Evolutionary conservation across 2,797 vertebrate genomes (phyloP).

Genomic region (Mergus octosetaceus): DNA sequence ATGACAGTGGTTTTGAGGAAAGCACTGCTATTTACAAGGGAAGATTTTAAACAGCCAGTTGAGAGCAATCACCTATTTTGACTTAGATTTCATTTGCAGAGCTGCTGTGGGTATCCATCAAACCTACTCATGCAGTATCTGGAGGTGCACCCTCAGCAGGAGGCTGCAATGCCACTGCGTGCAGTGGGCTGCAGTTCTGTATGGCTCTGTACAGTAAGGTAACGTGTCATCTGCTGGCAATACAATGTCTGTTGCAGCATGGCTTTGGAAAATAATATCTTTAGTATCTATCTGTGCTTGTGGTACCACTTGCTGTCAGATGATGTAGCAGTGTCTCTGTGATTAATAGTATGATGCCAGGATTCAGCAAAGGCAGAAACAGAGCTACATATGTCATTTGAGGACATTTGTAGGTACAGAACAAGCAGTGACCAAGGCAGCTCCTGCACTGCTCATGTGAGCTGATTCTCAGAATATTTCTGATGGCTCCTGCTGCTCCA

Average conservation of each 20-base stretch:
- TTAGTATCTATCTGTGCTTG: not conserved
- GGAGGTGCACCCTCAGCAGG: not conserved
- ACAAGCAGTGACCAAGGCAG: not conserved
- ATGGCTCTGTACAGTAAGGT: accelerated
- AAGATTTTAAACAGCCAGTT: not conserved
- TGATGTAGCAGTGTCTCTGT: not conserved
- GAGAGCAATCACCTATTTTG: not conserved
- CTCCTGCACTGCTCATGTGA: not conserved
- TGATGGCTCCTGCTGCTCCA: not conserved
- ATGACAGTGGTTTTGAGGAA: not conserved
- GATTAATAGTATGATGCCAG: not conserved
- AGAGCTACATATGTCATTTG: accelerated
- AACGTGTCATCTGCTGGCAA: not conserved
- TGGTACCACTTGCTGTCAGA: not conserved
- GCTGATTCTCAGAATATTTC: not conserved
- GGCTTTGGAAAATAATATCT: not conserved
- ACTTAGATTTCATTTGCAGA: not conserved
- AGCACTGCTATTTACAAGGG: not conserved
- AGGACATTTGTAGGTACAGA: not conserved
- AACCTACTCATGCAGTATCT: not conserved
- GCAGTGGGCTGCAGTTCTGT: not conserved
- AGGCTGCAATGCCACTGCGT: accelerated
- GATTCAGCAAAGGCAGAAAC: not conserved
- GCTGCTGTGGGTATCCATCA: not conserved
- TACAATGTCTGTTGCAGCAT: accelerated